phyloP scores from a whole-genome alignment of 2,888 invertebrate genomes.

The Eristalis intricaria region DNA sequence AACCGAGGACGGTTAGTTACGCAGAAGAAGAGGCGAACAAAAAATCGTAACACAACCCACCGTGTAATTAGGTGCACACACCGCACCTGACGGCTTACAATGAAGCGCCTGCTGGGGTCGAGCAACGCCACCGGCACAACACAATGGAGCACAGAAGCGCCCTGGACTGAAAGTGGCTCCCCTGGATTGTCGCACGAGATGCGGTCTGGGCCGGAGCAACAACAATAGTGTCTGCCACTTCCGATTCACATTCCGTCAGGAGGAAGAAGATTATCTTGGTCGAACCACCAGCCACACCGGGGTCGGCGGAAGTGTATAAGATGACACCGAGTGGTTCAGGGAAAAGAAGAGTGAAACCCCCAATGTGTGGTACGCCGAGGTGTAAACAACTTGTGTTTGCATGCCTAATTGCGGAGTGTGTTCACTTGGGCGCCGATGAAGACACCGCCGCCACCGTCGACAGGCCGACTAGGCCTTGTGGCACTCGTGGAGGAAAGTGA shows the following conservation, averaged over 20 bases:
- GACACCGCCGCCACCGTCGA: not conserved
- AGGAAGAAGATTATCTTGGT: conserved; percentile 15
- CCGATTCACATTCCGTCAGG: conserved; percentile 46
- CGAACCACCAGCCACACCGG: not conserved
- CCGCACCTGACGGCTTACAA: conserved; percentile 44
- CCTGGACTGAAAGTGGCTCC: not conserved
- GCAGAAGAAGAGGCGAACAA: conserved; percentile 20
- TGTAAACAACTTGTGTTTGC: conserved; percentile 54
- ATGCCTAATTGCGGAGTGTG: conserved; percentile 39
- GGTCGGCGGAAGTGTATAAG: conserved; percentile 31
- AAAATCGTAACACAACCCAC: not conserved
- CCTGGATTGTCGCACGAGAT: not conserved
- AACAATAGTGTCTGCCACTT: conserved; percentile 47
- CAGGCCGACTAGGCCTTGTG: not conserved
- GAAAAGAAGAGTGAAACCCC: conserved; percentile 39
- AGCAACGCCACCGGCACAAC: not conserved
- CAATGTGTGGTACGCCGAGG: conserved; percentile 30
- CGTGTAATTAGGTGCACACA: conserved; percentile 52
- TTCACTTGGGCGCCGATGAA: conserved; percentile 13
- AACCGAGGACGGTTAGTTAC: conserved; percentile 15
- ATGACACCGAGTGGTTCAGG: not conserved
- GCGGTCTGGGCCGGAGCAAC: conserved; percentile 4
- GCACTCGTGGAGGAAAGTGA: conserved; percentile 18
- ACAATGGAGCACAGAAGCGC: conserved; percentile 28
- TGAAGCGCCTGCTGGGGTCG: conserved; percentile 45